phyloP scores from a whole-genome alignment of 1,140 invertebrate genomes.

The Linepithema humile region DNA sequence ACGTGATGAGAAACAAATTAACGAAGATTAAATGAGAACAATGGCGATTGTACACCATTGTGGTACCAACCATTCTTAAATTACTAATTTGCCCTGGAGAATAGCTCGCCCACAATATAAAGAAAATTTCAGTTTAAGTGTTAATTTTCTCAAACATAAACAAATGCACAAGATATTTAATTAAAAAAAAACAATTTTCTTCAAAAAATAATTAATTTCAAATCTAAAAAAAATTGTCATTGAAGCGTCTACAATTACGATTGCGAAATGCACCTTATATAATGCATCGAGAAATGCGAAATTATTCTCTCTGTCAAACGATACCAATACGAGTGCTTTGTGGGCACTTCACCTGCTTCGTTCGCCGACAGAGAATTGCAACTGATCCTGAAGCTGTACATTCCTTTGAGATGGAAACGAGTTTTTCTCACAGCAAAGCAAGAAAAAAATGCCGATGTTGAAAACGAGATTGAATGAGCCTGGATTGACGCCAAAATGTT shows the following conservation, averaged over 20 bases:
- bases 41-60: background rate
- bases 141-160: background rate
- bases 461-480: conserved; percentile 2
- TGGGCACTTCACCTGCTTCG: conserved; percentile 21
- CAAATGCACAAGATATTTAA: background rate
- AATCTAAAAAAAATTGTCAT: background rate
- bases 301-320: conserved; percentile 1
- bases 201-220: background rate
- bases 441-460: conserved; percentile 19
- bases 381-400: background rate
- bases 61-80: background rate
- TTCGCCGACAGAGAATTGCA: conserved; percentile 17
- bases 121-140: background rate
- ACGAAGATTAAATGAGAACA: background rate
- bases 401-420: conserved; percentile 29
- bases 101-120: background rate
- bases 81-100: background rate
- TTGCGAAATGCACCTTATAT: background rate
- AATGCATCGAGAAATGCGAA: background rate
- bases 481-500: conserved; percentile 1
- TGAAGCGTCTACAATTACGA: background rate
- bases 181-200: background rate
- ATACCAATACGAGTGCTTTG: conserved; percentile 41
- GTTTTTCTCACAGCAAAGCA: conserved; percentile 6
- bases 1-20: background rate